Percentiles rank a stretch among this genome's conserved stretches.
Conservation (phyloP, 2,797 vertebrate genomes). For the Botia kubotai region DNA sequence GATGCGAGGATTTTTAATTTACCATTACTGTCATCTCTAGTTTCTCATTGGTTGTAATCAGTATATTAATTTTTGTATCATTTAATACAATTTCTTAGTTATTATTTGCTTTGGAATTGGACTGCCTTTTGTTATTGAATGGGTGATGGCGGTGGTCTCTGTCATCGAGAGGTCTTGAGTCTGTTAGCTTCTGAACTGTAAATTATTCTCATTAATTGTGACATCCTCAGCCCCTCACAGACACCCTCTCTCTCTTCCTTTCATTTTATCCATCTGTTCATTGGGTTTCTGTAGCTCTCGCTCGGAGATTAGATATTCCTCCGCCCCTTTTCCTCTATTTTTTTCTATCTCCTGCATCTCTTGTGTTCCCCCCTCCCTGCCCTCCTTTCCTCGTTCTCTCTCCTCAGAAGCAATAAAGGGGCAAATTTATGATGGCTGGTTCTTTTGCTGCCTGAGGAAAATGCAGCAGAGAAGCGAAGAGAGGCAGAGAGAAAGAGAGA, state of each 20-base stretch:
- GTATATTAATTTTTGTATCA: not conserved
- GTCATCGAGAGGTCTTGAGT: conserved; percentile 43
- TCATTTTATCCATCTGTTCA: conserved; percentile 64
- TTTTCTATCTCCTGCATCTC: conserved; percentile 48
- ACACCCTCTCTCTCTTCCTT: conserved; percentile 47
- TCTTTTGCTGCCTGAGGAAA: conserved; percentile 78
- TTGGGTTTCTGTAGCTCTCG: conserved; percentile 59
- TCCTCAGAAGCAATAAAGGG: conserved; percentile 84
- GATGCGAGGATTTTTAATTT: conserved; percentile 23
- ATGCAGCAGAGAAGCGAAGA: conserved; percentile 64
- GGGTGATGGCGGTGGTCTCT: conserved; percentile 41
- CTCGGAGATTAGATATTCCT: conserved; percentile 65
- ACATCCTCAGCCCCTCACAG: conserved; percentile 50
- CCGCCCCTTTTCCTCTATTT: conserved; percentile 61
- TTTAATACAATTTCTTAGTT: not conserved
- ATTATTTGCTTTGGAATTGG: conserved; percentile 17
- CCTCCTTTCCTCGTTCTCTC: conserved; percentile 24
- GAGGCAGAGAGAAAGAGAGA: conserved; percentile 61
- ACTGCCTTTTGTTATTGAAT: conserved; percentile 13
- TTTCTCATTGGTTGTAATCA: too few relatives aligned
- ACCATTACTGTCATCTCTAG: conserved; percentile 21
- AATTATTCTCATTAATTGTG: conserved; percentile 56
- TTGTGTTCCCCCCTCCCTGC: conserved; percentile 52
- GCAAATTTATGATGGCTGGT: conserved; percentile 85
- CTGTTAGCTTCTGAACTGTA: conserved; percentile 62